phyloP scores from a whole-genome alignment of 2,797 vertebrate species.

The Meriones psammophilus region DNA sequence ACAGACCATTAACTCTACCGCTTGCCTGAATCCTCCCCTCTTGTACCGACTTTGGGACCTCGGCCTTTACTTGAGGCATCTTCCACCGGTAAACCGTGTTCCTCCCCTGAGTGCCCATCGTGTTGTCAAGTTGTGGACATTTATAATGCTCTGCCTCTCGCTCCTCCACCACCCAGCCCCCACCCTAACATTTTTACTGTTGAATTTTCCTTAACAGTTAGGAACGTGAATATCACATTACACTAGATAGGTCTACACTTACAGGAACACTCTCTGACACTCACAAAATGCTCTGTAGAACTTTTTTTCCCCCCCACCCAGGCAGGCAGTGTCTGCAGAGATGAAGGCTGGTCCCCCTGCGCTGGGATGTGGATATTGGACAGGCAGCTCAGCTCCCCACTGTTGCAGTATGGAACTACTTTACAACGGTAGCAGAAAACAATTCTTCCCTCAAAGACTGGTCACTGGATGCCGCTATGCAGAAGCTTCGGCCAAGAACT shows the following conservation, averaged over 20 bases:
- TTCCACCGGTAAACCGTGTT: background rate
- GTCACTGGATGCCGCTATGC: background rate
- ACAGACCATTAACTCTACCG: background rate
- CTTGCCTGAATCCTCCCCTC: background rate
- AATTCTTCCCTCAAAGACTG: background rate
- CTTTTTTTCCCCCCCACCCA: background rate
- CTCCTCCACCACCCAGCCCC: background rate
- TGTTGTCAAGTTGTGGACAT: background rate
- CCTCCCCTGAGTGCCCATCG: background rate
- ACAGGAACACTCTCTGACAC: background rate
- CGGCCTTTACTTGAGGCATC: background rate
- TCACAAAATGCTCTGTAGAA: background rate
- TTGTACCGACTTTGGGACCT: background rate
- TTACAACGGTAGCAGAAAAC: background rate
- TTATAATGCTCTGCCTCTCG: background rate
- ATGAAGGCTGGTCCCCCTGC: background rate
- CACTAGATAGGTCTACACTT: background rate
- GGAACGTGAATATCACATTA: background rate
- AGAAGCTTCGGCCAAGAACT: background rate
- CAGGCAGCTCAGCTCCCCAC: background rate
- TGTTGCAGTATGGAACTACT: background rate
- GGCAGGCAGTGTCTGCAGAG: background rate
- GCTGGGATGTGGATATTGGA: accelerated
- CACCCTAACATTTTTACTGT: background rate
- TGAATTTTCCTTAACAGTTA: slow-evolving; percentile 4